These are phyloP conservation scores for Melozone crissalis DNA, from an alignment of 2,113 vertebrate species.

Conservation along the genomic window DNA sequence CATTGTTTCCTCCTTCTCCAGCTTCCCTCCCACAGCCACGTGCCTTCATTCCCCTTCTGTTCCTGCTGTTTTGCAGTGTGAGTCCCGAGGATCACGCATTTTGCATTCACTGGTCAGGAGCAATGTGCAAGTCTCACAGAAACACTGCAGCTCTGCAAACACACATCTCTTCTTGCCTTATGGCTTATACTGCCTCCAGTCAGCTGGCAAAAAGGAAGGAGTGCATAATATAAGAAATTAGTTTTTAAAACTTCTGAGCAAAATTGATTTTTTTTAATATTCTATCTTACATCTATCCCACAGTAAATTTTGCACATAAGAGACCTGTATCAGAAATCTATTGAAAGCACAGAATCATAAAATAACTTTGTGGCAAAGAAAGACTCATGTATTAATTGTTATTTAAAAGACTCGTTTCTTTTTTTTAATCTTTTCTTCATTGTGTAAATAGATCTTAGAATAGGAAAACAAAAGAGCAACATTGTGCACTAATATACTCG, in stretches of 20 bases:
- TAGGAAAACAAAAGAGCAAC: not conserved
- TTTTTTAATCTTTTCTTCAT: not conserved
- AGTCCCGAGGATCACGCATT: not conserved
- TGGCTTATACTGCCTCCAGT: not conserved
- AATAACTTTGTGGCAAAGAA: not conserved
- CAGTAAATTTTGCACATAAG: not conserved
- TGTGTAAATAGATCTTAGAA: not conserved
- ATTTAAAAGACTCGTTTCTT: not conserved
- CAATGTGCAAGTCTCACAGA: not conserved
- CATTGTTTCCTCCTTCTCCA: not conserved
- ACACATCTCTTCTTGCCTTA: not conserved
- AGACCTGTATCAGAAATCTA: not conserved
- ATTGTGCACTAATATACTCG: not conserved
- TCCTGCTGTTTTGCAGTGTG: not conserved
- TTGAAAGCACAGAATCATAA: not conserved
- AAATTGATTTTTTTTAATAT: not conserved
- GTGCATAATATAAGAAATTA: not conserved
- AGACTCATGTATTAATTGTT: not conserved
- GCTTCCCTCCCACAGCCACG: not conserved
- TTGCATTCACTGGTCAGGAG: conserved; percentile 61
- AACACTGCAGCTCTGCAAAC: not conserved
- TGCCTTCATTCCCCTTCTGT: not conserved
- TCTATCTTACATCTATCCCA: not conserved
- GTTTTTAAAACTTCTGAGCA: not conserved
- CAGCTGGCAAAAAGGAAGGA: not conserved